Conservation (phyloP, 2,113 vertebrate genomes). For the Melanocharis versteri region DNA sequence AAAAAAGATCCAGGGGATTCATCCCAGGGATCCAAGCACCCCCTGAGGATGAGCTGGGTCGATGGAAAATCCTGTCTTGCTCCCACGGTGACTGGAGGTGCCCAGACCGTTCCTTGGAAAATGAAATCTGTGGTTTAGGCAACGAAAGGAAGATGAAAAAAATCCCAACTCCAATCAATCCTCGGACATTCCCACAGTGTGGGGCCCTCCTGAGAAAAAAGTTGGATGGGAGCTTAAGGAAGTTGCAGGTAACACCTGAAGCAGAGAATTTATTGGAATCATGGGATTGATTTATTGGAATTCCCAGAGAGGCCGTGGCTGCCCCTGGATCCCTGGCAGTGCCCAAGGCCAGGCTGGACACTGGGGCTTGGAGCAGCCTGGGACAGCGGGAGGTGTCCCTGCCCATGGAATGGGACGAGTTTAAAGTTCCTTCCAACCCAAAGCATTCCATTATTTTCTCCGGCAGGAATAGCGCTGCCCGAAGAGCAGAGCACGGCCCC, state of each 20-base stretch:
- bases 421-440: accelerated
- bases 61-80: neutral
- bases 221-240: accelerated
- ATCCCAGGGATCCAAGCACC: neutral
- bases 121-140: accelerated
- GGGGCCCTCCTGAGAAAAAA: neutral
- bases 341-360: accelerated
- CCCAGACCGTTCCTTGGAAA: neutral
- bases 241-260: neutral
- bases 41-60: neutral
- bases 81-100: accelerated
- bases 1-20: too few species aligned
- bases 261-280: neutral
- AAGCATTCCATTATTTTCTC: neutral
- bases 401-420: too few species aligned
- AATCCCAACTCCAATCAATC: neutral
- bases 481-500: accelerated
- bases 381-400: accelerated
- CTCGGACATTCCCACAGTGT: neutral
- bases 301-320: neutral
- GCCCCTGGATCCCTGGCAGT: neutral
- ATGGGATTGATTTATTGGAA: neutral
- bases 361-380: accelerated
- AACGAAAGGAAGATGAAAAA: accelerated
- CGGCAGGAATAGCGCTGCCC: neutral